Conservation (phyloP, 2,113 vertebrate genomes). For the Elgaria multicarinata region DNA sequence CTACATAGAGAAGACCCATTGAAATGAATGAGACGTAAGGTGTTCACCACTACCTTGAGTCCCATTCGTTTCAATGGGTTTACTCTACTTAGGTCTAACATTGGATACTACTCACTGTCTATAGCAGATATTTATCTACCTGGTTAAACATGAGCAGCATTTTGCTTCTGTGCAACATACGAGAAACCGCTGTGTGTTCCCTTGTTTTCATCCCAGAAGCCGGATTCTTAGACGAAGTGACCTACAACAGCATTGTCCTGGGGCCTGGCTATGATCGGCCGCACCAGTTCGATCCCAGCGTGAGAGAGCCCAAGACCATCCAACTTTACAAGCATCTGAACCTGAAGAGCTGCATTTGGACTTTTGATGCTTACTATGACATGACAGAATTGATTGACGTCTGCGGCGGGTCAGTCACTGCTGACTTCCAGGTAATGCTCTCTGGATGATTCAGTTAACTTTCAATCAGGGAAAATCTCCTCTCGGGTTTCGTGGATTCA, state of each 20-base stretch:
- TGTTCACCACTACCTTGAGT: too few species aligned
- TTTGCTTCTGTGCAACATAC: neutral
- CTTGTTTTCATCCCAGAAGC: slow-evolving; percentile 78
- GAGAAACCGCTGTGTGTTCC: accelerated
- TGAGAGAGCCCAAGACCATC: slow-evolving; percentile 89
- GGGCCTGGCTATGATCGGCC: slow-evolving; percentile 94
- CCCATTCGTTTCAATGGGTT: too few species aligned
- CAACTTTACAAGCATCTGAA: slow-evolving; percentile 96
- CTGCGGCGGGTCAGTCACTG: slow-evolving; percentile 94
- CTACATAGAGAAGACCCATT: too few species aligned
- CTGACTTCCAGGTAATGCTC: slow-evolving; percentile 93
- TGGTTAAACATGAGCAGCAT: neutral
- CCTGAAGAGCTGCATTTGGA: slow-evolving; percentile 99
- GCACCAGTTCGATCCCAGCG: slow-evolving; percentile 89
- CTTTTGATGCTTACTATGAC: slow-evolving; percentile 95
- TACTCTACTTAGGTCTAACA: too few species aligned
- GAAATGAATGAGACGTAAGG: too few species aligned
- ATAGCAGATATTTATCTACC: neutral
- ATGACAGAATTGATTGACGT: slow-evolving; percentile 98
- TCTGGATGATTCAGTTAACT: accelerated
- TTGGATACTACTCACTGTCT: neutral
- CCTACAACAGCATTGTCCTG: slow-evolving; percentile 82
- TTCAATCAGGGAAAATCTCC: neutral
- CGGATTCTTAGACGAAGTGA: slow-evolving; percentile 90
- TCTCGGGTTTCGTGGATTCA: accelerated